These are phyloP conservation scores for Heterotis niloticus DNA, from an alignment of 2,113 vertebrate genomes.

Conservation along the genomic window DNA sequence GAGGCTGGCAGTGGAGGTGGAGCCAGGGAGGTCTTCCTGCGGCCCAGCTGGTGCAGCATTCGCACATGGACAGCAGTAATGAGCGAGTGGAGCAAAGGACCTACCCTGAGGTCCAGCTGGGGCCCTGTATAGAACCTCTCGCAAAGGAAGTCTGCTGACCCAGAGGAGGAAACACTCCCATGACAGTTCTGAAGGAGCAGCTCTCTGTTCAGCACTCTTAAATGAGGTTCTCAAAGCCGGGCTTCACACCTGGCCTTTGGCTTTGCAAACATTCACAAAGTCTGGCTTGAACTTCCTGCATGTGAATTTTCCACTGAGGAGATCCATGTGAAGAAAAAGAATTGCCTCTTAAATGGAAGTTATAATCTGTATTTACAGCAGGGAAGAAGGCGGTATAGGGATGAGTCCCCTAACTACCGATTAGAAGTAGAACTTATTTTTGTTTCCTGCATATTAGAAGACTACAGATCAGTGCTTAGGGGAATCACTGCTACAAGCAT, in stretches of 20 bases:
- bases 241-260: conserved; percentile 26
- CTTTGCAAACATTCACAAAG: conserved; percentile 42
- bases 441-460: too few species aligned
- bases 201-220: conserved; percentile 37
- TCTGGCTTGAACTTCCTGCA: conserved; percentile 47
- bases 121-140: conserved; percentile 28
- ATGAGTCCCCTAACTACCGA: too few species aligned
- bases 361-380: too few species aligned
- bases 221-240: conserved; percentile 44
- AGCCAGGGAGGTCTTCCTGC: conserved; percentile 33
- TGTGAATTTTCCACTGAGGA: conserved; percentile 32
- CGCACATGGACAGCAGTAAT: conserved; percentile 48
- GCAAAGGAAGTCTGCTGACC: conserved; percentile 40
- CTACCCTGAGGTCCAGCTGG: conserved; percentile 35
- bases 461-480: too few species aligned
- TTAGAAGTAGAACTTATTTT: too few species aligned
- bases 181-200: conserved; percentile 29
- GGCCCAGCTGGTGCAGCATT: conserved; percentile 50
- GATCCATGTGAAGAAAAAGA: too few species aligned
- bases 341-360: too few species aligned
- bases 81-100: conserved; percentile 30
- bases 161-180: conserved; percentile 8
- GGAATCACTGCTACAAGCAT: too few species aligned
- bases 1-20: conserved; percentile 22
- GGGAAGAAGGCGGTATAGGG: too few species aligned